A percentile compares a stretch with the other conserved stretches of the same genome.
These are phyloP conservation scores for Podocnemis expansa DNA, from an alignment of 2,113 vertebrate species.

Conservation along the genomic window DNA sequence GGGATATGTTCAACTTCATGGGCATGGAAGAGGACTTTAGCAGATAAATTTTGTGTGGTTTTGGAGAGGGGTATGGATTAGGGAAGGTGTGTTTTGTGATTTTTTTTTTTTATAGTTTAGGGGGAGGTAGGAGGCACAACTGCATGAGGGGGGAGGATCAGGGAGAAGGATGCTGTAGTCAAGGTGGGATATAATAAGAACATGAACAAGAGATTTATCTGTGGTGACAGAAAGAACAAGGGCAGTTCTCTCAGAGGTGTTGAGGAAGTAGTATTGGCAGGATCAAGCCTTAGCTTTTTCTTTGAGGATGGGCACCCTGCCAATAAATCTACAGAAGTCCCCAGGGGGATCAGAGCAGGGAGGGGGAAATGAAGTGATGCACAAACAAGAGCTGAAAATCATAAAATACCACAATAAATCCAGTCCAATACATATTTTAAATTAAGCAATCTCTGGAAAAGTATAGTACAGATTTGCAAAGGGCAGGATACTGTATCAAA, in stretches of 20 bases:
- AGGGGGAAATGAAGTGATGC: conserved; percentile 49
- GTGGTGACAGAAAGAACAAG: background rate
- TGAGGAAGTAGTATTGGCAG: background rate
- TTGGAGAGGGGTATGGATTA: background rate
- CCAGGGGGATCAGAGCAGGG: background rate
- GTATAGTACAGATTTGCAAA: background rate
- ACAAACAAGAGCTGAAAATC: conserved; percentile 1
- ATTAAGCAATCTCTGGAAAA: background rate
- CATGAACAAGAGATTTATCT: background rate
- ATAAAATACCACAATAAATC: background rate
- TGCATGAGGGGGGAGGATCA: background rate
- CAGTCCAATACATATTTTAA: background rate
- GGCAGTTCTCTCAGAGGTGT: background rate
- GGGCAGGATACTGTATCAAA: background rate
- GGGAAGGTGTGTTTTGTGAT: too few relatives aligned
- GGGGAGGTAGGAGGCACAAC: fast-evolving
- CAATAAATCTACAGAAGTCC: conserved; percentile 21
- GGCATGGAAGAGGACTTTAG: background rate
- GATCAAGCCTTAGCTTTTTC: background rate
- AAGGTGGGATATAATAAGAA: background rate
- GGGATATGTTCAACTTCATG: background rate
- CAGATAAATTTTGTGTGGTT: fast-evolving
- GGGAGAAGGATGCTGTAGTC: background rate
- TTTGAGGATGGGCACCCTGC: conserved; percentile 33
- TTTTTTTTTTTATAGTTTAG: fast-evolving